phyloP scores from a whole-genome alignment of 1,140 invertebrate species.

The Calycopis cecrops region DNA sequence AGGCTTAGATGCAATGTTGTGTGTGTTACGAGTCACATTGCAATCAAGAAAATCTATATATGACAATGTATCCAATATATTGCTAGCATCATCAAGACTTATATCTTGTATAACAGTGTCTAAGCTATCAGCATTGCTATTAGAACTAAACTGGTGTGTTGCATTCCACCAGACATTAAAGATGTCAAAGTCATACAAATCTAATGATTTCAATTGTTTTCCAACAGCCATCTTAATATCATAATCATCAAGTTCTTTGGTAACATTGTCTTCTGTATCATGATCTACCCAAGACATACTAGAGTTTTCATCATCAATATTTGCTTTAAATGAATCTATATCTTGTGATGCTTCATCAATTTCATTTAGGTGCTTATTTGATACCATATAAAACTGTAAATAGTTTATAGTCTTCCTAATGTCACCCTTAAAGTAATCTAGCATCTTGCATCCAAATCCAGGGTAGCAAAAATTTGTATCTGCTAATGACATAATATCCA shows the following conservation, averaged over 20 bases:
- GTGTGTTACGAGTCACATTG: conserved; percentile 21
- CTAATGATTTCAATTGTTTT: conserved; percentile 29
- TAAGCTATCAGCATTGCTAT: conserved; percentile 18
- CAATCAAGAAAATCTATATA: conserved; percentile 41
- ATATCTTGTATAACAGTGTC: conserved; percentile 20
- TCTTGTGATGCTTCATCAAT: conserved; percentile 35
- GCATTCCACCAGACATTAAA: conserved; percentile 57
- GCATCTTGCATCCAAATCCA: conserved; percentile 64
- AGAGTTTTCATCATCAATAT: conserved; percentile 58
- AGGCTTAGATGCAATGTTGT: conserved; percentile 36
- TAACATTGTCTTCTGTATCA: conserved; percentile 26
- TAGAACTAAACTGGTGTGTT: conserved; percentile 27
- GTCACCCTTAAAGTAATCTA: conserved; percentile 79
- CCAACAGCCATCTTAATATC: conserved; percentile 27
- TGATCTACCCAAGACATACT: conserved; percentile 56
- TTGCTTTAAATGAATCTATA: conserved; percentile 26
- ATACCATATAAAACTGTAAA: conserved; percentile 81
- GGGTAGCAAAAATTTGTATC: conserved; percentile 78
- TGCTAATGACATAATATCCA: conserved; percentile 81
- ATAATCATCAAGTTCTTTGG: conserved; percentile 15
- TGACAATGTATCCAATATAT: conserved; percentile 48
- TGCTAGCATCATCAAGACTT: conserved; percentile 35
- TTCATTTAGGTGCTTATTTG: conserved; percentile 32
- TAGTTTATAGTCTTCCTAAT: conserved; percentile 82
- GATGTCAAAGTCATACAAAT: conserved; percentile 25